Conservation (phyloP, 2,113 vertebrate genomes). For the Stigmatopora nigra region DNA sequence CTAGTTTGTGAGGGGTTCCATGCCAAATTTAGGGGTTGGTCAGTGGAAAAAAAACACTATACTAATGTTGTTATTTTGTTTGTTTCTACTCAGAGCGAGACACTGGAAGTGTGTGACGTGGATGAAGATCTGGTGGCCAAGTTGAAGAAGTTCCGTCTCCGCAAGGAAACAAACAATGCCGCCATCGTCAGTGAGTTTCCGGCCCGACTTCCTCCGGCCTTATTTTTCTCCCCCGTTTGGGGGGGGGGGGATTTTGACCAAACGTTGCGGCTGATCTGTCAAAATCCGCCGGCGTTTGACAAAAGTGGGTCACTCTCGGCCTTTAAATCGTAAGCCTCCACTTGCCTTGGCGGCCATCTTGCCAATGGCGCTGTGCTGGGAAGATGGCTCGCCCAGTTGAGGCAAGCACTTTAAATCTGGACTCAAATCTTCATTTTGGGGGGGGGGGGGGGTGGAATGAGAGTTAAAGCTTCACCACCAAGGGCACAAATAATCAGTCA, state of each 20-base stretch:
- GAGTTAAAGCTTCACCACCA: too few species aligned
- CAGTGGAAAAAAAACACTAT: too few species aligned
- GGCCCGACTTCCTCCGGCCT: too few species aligned
- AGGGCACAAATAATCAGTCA: too few species aligned
- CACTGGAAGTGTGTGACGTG: constrained; percentile 94
- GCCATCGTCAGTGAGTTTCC: constrained; percentile 90
- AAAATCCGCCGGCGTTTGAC: not conserved
- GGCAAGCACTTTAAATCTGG: constrained; percentile 2
- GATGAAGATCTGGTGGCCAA: constrained; percentile 88
- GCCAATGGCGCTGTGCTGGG: not conserved
- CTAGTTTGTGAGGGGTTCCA: too few species aligned
- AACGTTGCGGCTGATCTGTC: not conserved
- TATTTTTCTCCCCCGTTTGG: too few species aligned
- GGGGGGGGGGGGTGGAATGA: not conserved
- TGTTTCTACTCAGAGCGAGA: constrained; percentile 75
- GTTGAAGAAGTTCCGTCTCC: constrained; percentile 90
- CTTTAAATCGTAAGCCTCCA: not conserved
- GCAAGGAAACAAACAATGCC: constrained; percentile 95
- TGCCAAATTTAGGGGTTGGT: too few species aligned
- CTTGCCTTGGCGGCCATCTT: not conserved
- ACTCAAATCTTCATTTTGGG: not conserved
- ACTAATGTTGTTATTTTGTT: too few species aligned
- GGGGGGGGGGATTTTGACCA: too few species aligned
- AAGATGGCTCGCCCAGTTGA: constrained; percentile 4
- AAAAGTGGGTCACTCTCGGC: constrained; percentile 9